Base-by-base conservation (phyloP, 2,888 invertebrate species). In the Ormia ochracea region DNA sequence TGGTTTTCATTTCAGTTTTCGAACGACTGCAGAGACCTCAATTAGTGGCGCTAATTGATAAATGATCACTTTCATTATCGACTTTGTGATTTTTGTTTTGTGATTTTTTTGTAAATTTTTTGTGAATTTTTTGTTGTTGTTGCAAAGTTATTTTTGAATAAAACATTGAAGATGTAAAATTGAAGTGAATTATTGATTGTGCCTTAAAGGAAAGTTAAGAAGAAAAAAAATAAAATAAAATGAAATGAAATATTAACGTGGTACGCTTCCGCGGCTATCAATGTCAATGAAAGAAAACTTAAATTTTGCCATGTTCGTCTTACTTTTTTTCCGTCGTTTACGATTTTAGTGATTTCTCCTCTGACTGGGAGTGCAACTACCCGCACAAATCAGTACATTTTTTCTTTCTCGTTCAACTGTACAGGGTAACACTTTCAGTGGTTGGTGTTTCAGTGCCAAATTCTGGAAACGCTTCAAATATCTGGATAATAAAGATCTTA, bases 41-140 rank as follows among this genome's bases (percentile, higher is more conserved):
- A 76, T 69, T 76, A 76, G 56, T 69, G 76, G 63, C 76, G 76
- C 76, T 76, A 76, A 76, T 69, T 56, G 69, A 56, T 61, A 45
- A 63, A 31, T 41, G 63, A 69, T 56, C 61, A 63, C 76, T 76
- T 76, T 63, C 56, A 31, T 69, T 19, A 23, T 23, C 17, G 12
- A 12, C 41, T 41, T 36, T 23, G n/a, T 33, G 17, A 4, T 31
- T 10, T 45, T 48, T 38, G n/a, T 50, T 48, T 50, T 3, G n/a
- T n/a, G n/a, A n/a, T n/a, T n/a, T n/a, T n/a, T n/a, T n/a, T n/a
- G n/a, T n/a, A n/a, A n/a, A n/a, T n/a, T n/a, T n/a, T n/a, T n/a
- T n/a, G n/a, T n/a, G n/a, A n/a, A n/a, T n/a, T n/a, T n/a, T n/a
- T n/a, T n/a, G n/a, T n/a, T n/a, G n/a, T n/a, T n/a, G 3, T 28